A percentile compares a stretch with the other conserved stretches of the same genome.
Evolutionary conservation across 2,113 vertebrate species (phyloP).

Genomic region (Callipepla californica): DNA sequence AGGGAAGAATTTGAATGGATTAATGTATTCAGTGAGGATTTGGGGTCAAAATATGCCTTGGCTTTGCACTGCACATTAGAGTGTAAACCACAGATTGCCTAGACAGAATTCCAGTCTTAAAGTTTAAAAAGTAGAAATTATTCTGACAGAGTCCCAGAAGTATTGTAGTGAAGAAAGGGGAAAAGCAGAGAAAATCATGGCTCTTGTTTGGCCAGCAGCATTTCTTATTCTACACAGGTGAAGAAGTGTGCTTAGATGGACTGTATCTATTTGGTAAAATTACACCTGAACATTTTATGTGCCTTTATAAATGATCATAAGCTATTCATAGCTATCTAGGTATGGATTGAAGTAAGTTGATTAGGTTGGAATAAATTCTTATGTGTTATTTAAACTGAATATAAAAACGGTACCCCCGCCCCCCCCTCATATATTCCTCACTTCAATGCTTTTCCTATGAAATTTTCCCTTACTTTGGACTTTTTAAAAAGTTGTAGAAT

Average conservation of each 20-base stretch:
- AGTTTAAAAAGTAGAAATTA: neutral
- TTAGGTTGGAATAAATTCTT: neutral
- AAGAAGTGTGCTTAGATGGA: neutral
- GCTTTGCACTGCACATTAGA: neutral
- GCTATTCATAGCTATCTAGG: neutral
- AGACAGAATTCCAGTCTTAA: neutral
- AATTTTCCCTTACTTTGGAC: neutral
- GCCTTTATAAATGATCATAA: neutral
- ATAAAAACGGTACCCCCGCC: neutral
- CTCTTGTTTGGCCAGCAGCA: neutral
- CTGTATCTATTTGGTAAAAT: neutral
- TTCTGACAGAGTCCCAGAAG: neutral
- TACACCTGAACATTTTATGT: neutral
- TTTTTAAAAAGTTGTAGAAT: neutral
- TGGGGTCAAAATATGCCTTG: neutral
- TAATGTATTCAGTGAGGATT: neutral
- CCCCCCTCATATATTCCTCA: neutral
- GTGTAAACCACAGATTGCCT: neutral
- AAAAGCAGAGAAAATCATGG: neutral
- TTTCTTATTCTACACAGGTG: neutral
- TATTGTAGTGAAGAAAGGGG: neutral
- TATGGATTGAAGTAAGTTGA: neutral
- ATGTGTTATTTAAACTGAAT: neutral
- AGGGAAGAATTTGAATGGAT: neutral
- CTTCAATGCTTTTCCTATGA: neutral